phyloP scores from a whole-genome alignment of 2,888 invertebrate genomes.

The Agrilus mali region DNA sequence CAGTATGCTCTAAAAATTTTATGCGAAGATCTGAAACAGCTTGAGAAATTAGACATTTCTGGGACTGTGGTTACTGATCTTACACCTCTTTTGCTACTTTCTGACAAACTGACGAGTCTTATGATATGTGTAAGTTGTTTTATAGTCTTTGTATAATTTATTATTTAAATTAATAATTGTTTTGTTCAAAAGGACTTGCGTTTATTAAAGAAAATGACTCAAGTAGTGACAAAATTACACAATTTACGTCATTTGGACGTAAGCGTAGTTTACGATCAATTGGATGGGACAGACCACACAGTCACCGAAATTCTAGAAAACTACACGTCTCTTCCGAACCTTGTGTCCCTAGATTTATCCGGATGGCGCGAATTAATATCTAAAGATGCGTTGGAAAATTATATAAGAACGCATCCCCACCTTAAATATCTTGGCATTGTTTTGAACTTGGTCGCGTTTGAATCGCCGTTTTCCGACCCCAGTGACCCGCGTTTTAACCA shows the following conservation, averaged over 20 bases:
- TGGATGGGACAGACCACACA: constrained; percentile 19
- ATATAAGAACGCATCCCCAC: constrained; percentile 23
- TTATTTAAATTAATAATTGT: neutral
- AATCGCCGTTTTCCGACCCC: constrained; percentile 21
- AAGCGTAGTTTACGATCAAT: constrained; percentile 25
- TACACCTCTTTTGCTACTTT: constrained; percentile 42
- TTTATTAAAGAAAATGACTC: constrained; percentile 15
- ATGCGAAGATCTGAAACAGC: constrained; percentile 47
- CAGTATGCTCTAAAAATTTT: constrained; percentile 50
- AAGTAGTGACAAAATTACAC: constrained; percentile 20
- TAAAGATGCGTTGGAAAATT: constrained; percentile 17
- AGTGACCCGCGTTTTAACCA: constrained; percentile 15
- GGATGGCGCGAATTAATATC: constrained; percentile 30
- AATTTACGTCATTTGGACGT: constrained; percentile 27
- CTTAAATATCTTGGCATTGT: constrained; percentile 29
- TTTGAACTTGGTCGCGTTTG: constrained; percentile 24
- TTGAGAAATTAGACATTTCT: constrained; percentile 55
- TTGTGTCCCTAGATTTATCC: constrained; percentile 51
- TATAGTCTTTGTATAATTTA: neutral
- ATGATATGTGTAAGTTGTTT: constrained; percentile 39
- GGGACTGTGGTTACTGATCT: constrained; percentile 49
- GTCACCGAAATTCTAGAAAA: constrained; percentile 37
- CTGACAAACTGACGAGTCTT: constrained; percentile 43
- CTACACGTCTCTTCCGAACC: constrained; percentile 37
- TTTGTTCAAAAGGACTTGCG: constrained; percentile 19